Percentiles rank a stretch among this genome's conserved stretches.
phyloP scores from a whole-genome alignment of 2,888 invertebrate species.

The Hydraecia micacea region DNA sequence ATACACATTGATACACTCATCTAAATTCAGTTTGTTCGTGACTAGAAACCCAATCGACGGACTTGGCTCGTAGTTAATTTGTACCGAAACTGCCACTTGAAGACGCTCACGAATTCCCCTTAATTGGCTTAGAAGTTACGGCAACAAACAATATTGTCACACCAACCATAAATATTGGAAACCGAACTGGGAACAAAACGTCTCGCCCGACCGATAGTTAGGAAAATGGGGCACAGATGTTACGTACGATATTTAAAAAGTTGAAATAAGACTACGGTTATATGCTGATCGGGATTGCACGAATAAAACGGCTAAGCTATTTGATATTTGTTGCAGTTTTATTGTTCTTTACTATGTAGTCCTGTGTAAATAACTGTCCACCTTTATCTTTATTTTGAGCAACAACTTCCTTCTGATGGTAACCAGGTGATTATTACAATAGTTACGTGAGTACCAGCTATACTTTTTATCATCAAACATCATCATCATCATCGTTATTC shows the following conservation, averaged over 20 bases:
- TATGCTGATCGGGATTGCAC: constrained; percentile 29
- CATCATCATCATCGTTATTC: not conserved
- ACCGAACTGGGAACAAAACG: constrained; percentile 48
- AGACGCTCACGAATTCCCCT: constrained; percentile 77
- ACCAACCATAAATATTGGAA: constrained; percentile 69
- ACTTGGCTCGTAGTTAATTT: constrained; percentile 81
- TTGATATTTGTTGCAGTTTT: constrained; percentile 10
- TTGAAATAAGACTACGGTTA: constrained; percentile 52
- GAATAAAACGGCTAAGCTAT: constrained; percentile 21
- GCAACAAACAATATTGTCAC: constrained; percentile 75
- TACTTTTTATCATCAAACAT: not conserved
- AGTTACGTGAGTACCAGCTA: not conserved
- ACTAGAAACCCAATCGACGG: constrained; percentile 78
- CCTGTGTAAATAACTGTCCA: not conserved
- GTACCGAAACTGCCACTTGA: constrained; percentile 80
- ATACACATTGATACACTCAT: constrained; percentile 85
- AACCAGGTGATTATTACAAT: not conserved
- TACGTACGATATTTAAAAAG: constrained; percentile 62
- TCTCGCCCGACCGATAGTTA: constrained; percentile 42
- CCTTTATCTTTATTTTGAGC: not conserved
- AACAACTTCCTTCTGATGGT: not conserved
- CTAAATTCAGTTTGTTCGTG: constrained; percentile 85
- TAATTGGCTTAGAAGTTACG: constrained; percentile 80
- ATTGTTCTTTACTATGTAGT: not conserved
- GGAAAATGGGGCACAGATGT: constrained; percentile 57